These are phyloP conservation scores for Eriocheir sinensis DNA, from an alignment of 1,140 invertebrate genomes.

Conservation along the genomic window DNA sequence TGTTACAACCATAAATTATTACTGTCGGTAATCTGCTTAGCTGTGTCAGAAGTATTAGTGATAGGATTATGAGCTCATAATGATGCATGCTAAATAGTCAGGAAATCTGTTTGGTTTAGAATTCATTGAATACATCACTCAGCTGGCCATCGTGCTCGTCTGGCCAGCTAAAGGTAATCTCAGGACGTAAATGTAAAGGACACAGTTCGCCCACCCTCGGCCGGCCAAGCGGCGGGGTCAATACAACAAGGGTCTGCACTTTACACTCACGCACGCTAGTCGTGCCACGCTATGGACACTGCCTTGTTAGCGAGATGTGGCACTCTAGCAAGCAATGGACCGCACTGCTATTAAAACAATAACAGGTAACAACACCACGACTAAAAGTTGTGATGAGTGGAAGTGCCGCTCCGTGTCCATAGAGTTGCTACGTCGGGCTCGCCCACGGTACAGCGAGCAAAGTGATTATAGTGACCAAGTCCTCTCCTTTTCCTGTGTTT, in stretches of 20 bases:
- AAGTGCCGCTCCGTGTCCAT: too few species aligned
- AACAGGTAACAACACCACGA: neutral
- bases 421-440: too few species aligned
- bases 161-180: neutral
- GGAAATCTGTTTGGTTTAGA: too few species aligned
- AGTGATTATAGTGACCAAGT: too few species aligned
- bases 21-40: too few species aligned
- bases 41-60: too few species aligned
- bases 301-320: neutral
- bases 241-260: conserved; percentile 9
- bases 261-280: neutral
- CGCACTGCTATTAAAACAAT: neutral
- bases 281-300: neutral
- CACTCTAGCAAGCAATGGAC: neutral
- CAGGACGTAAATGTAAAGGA: neutral
- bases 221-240: neutral
- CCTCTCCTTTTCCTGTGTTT: neutral
- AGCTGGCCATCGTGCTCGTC: neutral
- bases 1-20: too few species aligned
- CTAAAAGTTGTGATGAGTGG: neutral
- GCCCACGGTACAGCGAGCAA: too few species aligned
- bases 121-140: too few species aligned
- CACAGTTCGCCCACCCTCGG: neutral
- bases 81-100: too few species aligned
- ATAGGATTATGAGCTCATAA: too few species aligned